Evolutionary conservation across 1,140 invertebrate genomes (phyloP), one percentile per base, ranked within the genome.

Genomic region (Stegodyphus dumicola): DNA sequence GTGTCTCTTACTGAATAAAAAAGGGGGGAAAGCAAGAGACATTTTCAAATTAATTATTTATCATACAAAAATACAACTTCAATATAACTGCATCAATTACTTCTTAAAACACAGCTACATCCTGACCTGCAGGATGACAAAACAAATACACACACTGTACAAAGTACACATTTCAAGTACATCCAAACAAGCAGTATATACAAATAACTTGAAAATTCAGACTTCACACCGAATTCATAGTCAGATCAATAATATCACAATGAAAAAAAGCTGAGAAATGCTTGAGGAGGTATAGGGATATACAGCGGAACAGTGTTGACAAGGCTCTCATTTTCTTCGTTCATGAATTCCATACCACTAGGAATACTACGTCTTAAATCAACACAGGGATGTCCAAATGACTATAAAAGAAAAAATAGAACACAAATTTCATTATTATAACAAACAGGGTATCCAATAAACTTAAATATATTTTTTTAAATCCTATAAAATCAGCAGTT

Each of bases 221-320:
- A 9, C 9, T 60, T 60, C 5, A 10, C 56, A 10, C 15, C 15
- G 5, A 9, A 10, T 60, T 15, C 56, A 60, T 60, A 9, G 15
- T 10, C 9, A 15, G 9, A 60, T 60, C 56, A 9, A 60, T 10
- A 60, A 60, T 77, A 77, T 85, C 75, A 85, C 75, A 97, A 93
- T 60, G 96, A 96, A 92, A 97, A 97, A 90, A 96, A 97, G 90
- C 96, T 96, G 18, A 97, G 92, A 91, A 97, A 97, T 85, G 95
- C 95, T 77, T 95, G 95, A 17, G 96, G 96, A 15, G 95, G 95
- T 87, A 97, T 94, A 6, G 95, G 95, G 88, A 95, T 94, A 86
- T 95, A 94, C 6, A 95, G 92, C 9, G 95, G 93, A 49, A 87
- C 87, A n/a, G 93, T 92, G 56, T 94, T 94, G 73, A 83, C 88